Percentiles rank a stretch among this genome's conserved stretches.
Evolutionary conservation across 2,797 vertebrate genomes (phyloP).

Genomic region (Cichlasoma orientale): DNA sequence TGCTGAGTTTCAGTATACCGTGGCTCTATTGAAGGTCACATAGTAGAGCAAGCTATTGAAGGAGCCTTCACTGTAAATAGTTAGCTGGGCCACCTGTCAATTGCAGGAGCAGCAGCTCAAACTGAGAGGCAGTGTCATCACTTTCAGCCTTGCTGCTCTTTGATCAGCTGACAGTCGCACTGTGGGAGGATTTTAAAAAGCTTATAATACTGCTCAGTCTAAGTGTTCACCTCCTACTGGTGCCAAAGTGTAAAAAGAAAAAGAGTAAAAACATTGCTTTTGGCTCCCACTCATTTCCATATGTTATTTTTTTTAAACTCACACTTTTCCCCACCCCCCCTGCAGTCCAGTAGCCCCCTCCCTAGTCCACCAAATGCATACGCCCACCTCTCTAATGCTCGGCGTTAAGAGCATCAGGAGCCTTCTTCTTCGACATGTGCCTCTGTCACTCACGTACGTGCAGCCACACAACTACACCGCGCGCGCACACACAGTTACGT

Average conservation of each 20-base stretch:
- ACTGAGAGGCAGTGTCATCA: constrained; percentile 42
- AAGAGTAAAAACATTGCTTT: no score
- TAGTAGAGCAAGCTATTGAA: constrained; percentile 61
- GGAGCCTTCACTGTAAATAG: constrained; percentile 79
- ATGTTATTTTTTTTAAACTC: constrained; percentile 28
- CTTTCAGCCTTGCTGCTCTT: constrained; percentile 4
- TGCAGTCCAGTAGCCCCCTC: neutral
- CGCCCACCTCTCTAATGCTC: constrained; percentile 43
- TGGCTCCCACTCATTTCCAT: constrained; percentile 18
- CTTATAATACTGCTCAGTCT: neutral
- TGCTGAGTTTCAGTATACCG: constrained; percentile 61
- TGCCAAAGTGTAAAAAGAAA: neutral
- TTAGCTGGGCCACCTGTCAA: constrained; percentile 66
- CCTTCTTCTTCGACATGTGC: constrained; percentile 76
- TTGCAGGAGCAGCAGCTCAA: constrained; percentile 23
- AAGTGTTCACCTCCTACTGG: neutral
- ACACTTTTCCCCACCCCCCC: constrained; percentile 4
- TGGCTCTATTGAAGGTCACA: constrained; percentile 76
- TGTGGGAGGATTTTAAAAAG: neutral
- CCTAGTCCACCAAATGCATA: neutral
- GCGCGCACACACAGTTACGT: constrained; percentile 36
- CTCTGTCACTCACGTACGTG: constrained; percentile 78
- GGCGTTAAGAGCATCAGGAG: constrained; percentile 67
- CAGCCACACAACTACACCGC: constrained; percentile 41
- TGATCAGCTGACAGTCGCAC: neutral